Conservation (phyloP, 1,140 invertebrate species). For the Aphaenogaster ashmeadi region DNA sequence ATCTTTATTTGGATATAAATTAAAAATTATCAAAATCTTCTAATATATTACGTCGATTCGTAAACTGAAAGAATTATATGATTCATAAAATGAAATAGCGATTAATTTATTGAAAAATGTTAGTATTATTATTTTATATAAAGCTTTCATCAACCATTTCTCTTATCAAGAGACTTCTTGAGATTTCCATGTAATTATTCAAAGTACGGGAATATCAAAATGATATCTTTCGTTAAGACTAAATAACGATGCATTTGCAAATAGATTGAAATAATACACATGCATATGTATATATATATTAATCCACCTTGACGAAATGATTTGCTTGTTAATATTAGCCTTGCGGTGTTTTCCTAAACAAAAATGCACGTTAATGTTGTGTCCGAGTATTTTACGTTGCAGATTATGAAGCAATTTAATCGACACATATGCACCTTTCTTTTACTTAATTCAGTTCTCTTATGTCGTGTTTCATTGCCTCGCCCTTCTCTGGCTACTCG, state of each 20-base stretch:
- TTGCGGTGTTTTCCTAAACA: not conserved
- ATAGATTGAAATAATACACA: not conserved
- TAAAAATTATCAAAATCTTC: not conserved
- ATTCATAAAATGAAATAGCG: not conserved
- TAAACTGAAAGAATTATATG: not conserved
- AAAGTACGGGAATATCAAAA: not conserved
- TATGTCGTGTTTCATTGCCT: conserved; percentile 19
- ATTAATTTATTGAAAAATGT: not conserved
- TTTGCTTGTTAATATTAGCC: not conserved
- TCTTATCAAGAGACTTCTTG: not conserved
- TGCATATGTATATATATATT: not conserved
- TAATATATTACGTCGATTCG: not conserved
- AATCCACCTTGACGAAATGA: not conserved
- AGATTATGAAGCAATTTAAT: conserved; percentile 13
- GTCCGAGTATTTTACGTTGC: not conserved
- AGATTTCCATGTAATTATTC: not conserved
- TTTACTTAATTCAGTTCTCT: conserved; percentile 19
- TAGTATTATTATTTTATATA: not conserved
- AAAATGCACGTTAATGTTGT: not conserved
- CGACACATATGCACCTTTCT: conserved; percentile 20
- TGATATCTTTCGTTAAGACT: not conserved
- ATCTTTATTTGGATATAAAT: conserved; percentile 5
- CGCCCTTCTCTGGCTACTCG: conserved; percentile 17
- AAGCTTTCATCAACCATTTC: not conserved
- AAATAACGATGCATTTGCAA: not conserved